A percentile compares a stretch with the other conserved stretches of the same genome.
Evolutionary conservation across 35 echinoderm and acorn worm genomes (phyloP).

Genomic region (Ptychodera flava): DNA sequence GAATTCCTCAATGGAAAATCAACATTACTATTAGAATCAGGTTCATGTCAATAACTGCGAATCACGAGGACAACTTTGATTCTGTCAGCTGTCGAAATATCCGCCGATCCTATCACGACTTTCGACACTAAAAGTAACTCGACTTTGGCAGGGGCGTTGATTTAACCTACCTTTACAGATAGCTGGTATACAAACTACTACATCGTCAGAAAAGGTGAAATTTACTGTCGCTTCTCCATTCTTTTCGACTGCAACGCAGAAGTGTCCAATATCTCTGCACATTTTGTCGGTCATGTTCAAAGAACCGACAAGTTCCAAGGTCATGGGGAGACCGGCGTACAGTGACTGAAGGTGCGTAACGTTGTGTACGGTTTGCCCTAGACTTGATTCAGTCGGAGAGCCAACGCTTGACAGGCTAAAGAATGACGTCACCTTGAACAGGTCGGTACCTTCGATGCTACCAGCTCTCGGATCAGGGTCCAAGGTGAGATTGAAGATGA

Average conservation of each 20-base stretch:
- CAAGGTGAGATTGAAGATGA: background rate
- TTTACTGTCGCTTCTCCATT: background rate
- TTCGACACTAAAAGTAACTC: no score
- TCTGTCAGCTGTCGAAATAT: no score
- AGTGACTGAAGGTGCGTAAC: background rate
- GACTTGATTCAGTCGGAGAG: background rate
- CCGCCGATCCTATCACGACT: no score
- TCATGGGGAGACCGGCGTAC: background rate
- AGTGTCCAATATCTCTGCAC: background rate
- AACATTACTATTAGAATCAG: no score
- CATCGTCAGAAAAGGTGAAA: background rate
- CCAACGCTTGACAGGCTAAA: background rate
- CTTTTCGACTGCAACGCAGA: background rate
- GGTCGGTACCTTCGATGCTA: background rate
- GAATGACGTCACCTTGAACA: background rate
- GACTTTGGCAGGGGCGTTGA: no score
- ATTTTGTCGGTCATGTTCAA: background rate
- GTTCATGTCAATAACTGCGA: no score
- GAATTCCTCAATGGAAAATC: no score
- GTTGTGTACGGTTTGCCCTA: background rate
- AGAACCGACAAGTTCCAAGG: background rate
- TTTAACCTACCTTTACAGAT: background rate
- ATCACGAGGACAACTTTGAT: no score
- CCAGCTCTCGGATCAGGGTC: background rate
- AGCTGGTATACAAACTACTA: background rate